Evolutionary conservation across 2,113 vertebrate genomes (phyloP), one percentile per base, ranked within the genome.

Genomic region (Lucifuga dentata): DNA sequence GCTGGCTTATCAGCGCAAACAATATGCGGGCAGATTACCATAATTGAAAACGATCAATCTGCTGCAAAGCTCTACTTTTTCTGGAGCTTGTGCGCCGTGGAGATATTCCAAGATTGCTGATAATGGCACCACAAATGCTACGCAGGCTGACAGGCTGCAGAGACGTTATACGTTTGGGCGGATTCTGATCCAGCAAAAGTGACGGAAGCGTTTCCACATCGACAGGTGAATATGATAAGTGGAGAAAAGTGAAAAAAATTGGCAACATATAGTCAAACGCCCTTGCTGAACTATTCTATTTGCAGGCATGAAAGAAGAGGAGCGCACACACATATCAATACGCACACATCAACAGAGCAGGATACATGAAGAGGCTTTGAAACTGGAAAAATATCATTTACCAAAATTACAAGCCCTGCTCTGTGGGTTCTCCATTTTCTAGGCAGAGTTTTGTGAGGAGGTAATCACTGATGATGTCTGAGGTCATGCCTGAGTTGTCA

Each of bases 401-500:
- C 4, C 3, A 17, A 57, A 61, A 66, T 12, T 29, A 33, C 19
- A 43, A 26, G 5, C 44, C 20, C 15, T 23, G 0, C 23, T 58
- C 3, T 39, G 39, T 51, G 38, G 51, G 19, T 26, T 13, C 40
- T 46, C 50, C 39, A 52, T 35, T 29, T 0, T 43, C 69, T 66
- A 33, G 59, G 64, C 23, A 48, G 10, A 46, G 38, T 44, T 79
- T 51, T 70, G 21, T 13, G 46, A 46, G 41, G n/a, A 35, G 36
- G 32, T 73, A 83, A 73, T 69, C 65, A 66, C 56, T 16, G 51
- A 74, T 72, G 57, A 61, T 74, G 48, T 58, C 46, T 84, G 75
- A 77, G 23, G 17, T 82, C 72, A 66, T 48, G 56, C 49, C 61
- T 15, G 40, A 23, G 15, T 85, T 79, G 59, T 75, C 32, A 74